Base-by-base conservation (phyloP, 2,888 invertebrate species). In the Ecliptopera silaceata region DNA sequence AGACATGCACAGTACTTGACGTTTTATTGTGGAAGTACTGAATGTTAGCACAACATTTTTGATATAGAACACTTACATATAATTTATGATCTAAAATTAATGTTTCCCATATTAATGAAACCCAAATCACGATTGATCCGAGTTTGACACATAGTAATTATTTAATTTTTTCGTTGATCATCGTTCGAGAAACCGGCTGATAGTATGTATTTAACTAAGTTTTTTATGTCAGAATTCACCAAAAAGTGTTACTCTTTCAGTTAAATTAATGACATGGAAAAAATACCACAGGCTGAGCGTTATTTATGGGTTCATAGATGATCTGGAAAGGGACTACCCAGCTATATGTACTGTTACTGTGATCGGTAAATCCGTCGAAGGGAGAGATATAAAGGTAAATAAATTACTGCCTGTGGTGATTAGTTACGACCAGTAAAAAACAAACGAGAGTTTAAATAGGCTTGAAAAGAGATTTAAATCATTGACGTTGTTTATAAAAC, bases 361-460 rank as follows among this genome's bases (percentile, higher is more conserved):
- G 1, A 96, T 97, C 65, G 97, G 97, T 11, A 93, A 93, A 69
- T 96, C 97, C 0, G 92, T 94, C 3, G 94, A 97, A 87, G 95
- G 95, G 29, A 92, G 95, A 47, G 93, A 95, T 3, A 92, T 97
- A 1, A 96, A 95, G 91, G 93, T 96, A 60, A 55, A 47, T 55
- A 47, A 36, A 46, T 36, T 50, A 44, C 22, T 26, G 39, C 48
- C 34, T 26, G 43, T 42, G 26, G 39, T 56, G 50, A 56, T 56
- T n/a, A n/a, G n/a, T n/a, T 56, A 36, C 39, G 41, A 26, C 13
- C 36, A 36, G 15, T 36, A 15, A 36, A 36, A 36, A 36, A 36
- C 36, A 36, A 15, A 36, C 15, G 34, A 34, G 34, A 34, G 34
- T 13, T 15, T 10, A 2, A 34, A n/a, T n/a, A 34, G 26, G 6